A percentile compares a stretch with the other conserved stretches of the same genome.
Conservation (phyloP, 92 coral and sea anemone genomes). For the Parazoanthus darwini region DNA sequence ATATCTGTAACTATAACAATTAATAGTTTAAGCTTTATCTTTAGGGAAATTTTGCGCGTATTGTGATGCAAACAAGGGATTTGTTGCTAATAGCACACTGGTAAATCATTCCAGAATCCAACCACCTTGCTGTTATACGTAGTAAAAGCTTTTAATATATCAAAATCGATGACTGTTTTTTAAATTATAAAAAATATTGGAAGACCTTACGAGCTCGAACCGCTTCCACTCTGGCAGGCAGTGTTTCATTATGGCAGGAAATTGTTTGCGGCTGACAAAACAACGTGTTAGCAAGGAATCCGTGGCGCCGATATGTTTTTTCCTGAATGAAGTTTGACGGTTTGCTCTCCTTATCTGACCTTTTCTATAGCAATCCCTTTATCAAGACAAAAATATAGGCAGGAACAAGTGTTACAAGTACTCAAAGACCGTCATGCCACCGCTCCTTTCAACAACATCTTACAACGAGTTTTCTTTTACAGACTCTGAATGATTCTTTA, state of each 20-base stretch:
- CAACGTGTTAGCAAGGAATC: neutral
- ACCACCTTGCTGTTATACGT: too few species aligned
- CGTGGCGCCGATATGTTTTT: neutral
- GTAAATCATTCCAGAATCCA: too few species aligned
- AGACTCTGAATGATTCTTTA: neutral
- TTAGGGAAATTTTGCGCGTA: neutral
- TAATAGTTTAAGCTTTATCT: neutral
- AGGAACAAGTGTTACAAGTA: neutral
- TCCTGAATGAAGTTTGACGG: neutral
- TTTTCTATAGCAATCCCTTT: neutral
- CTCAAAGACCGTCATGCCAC: too few species aligned
- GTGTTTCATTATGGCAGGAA: constrained; percentile 9
- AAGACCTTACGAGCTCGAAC: constrained; percentile 10
- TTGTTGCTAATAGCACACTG: too few species aligned
- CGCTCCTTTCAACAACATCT: neutral
- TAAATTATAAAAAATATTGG: neutral
- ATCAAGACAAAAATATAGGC: constrained; percentile 8
- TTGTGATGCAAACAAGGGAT: too few species aligned
- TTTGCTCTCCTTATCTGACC: neutral
- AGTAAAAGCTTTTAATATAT: neutral
- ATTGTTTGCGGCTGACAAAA: neutral
- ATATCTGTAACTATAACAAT: neutral
- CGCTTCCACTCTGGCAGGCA: neutral
- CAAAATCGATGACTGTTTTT: neutral
- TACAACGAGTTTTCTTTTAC: constrained; percentile 16